A percentile compares a stretch with the other conserved stretches of the same genome.
phyloP scores from a whole-genome alignment of 2,797 vertebrate genomes.

The Strix occidentalis region DNA sequence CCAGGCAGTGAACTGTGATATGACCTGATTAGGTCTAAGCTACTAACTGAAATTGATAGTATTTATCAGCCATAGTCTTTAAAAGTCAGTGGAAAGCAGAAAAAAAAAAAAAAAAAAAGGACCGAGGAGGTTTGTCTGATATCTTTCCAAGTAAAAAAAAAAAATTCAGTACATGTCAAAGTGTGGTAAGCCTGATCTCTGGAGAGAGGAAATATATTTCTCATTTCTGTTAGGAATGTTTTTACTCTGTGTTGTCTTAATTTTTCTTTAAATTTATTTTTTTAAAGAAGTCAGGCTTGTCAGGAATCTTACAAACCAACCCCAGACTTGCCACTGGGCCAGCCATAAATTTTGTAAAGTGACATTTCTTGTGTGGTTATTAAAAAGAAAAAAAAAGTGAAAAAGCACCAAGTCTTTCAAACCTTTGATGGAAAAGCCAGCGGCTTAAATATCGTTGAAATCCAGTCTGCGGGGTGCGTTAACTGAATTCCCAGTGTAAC shows the following conservation, averaged over 20 bases:
- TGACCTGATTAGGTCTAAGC: conserved; percentile 5
- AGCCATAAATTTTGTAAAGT: conserved; percentile 42
- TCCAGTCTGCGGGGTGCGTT: background rate
- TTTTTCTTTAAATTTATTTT: background rate
- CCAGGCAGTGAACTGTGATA: background rate
- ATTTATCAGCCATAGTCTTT: background rate
- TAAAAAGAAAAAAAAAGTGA: background rate
- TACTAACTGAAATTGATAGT: background rate
- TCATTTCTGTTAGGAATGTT: background rate
- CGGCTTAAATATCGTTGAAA: background rate
- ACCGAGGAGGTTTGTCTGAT: background rate
- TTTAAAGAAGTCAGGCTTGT: background rate
- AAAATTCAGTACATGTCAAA: background rate
- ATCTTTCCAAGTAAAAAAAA: background rate
- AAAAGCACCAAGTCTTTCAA: conserved; percentile 6
- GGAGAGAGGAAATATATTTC: conserved; percentile 25
- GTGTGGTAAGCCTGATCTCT: background rate
- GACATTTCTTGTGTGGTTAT: conserved; percentile 35
- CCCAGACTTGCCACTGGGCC: conserved; percentile 15
- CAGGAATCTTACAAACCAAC: conserved; percentile 30
- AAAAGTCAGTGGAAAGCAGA: background rate
- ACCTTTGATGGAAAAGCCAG: background rate
- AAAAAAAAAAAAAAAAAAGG: background rate
- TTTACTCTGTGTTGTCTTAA: conserved; percentile 33
- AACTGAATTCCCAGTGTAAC: background rate